These are phyloP conservation scores for Semnornis frantzii DNA, from an alignment of 2,113 vertebrate species.

Conservation along the genomic window DNA sequence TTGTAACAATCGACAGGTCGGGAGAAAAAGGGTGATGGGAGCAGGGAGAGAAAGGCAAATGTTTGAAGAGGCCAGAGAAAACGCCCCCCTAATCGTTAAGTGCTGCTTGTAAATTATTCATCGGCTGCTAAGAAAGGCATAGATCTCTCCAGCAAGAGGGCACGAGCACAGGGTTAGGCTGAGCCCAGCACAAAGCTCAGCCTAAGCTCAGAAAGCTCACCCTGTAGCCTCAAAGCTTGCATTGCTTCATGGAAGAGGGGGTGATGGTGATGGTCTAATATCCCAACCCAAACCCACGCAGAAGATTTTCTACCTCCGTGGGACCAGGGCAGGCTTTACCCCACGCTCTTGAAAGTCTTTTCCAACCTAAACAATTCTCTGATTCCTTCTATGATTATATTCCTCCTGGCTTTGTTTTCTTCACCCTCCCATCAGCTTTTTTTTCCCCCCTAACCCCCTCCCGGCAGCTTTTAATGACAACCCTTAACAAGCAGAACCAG, in stretches of 20 bases:
- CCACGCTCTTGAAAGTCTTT: neutral
- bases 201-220: neutral
- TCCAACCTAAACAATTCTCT: too few relatives aligned
- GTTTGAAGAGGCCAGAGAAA: conserved; percentile 49
- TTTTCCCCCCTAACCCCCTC: too few relatives aligned
- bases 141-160: conserved; percentile 8
- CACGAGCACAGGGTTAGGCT: neutral
- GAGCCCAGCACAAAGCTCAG: neutral
- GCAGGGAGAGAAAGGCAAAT: neutral
- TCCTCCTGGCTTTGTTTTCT: neutral
- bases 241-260: too few relatives aligned
- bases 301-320: neutral
- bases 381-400: too few relatives aligned
- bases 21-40: neutral
- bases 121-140: conserved; percentile 20
- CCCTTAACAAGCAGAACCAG: neutral
- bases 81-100: conserved; percentile 68
- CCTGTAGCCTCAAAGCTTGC: neutral
- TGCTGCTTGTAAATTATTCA: conserved; percentile 75
- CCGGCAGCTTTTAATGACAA: neutral
- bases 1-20: neutral
- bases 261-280: neutral
- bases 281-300: neutral
- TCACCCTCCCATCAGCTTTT: too few relatives aligned
- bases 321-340: neutral